Evolutionary conservation across 2,888 invertebrate species (phyloP).

Genomic region (Dendrolimus houi): DNA sequence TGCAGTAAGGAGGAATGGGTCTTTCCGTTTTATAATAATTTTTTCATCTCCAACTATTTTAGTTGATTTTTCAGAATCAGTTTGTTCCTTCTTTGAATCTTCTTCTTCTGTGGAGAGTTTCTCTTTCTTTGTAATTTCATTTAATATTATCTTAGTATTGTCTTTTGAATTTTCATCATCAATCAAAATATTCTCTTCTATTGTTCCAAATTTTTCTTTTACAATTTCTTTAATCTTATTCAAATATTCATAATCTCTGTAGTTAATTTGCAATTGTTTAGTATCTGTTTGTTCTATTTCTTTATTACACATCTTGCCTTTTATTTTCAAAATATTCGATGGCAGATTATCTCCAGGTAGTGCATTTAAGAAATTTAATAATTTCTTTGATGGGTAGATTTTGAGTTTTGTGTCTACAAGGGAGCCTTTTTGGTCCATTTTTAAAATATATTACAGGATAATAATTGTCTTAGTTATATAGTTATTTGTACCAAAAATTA

Average conservation of each 20-base stretch:
- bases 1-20: slow-evolving; percentile 38
- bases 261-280: slow-evolving; percentile 26
- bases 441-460: slow-evolving; percentile 32
- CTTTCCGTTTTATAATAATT: slow-evolving; percentile 16
- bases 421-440: slow-evolving; percentile 73
- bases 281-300: slow-evolving; percentile 15
- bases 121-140: slow-evolving; percentile 6
- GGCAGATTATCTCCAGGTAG: slow-evolving; percentile 70
- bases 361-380: slow-evolving; percentile 72
- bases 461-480: neutral
- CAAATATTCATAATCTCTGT: slow-evolving; percentile 39
- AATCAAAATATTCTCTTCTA: slow-evolving; percentile 6
- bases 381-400: slow-evolving; percentile 77
- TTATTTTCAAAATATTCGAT: slow-evolving; percentile 55
- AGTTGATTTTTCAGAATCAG: slow-evolving; percentile 3
- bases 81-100: slow-evolving; percentile 6
- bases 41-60: slow-evolving; percentile 9
- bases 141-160: slow-evolving; percentile 7
- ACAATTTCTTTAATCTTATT: slow-evolving; percentile 32
- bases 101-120: slow-evolving; percentile 9
- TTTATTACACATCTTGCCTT: slow-evolving; percentile 21
- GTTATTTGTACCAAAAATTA: neutral
- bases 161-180: slow-evolving; percentile 8
- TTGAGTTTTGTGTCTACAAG: slow-evolving; percentile 79
- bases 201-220: slow-evolving; percentile 7